Base-by-base conservation (phyloP, 2,888 invertebrate species). In the Spialia ferax region DNA sequence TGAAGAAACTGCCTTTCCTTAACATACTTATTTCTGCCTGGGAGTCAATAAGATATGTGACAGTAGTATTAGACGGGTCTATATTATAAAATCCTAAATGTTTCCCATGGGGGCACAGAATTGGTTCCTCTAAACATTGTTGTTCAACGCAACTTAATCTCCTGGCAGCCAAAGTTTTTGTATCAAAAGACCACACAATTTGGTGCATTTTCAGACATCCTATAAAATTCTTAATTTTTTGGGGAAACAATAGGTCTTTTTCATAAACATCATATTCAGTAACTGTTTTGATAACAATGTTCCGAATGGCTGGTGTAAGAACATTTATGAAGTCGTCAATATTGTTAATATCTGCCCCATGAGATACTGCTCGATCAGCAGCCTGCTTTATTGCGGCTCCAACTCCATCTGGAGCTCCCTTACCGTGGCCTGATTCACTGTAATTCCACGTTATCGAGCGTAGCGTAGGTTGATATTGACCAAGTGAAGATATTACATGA, bases 101-200 rank as follows among this genome's bases (percentile, higher is more conserved):
- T 45, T 45, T 45, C 18, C 45, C 45, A 15, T 45, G 45, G n/a
- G 45, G 45, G 15, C 45, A 45, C 7, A 45, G 15, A 45, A 45
- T 45, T 15, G 45, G 45, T 8, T 45, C 45, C 1, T 45, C n/a
- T 18, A 45, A 18, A 18, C 45, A 45, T 7, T 18, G 18, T 4
- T 15, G n/a, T 45, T 45, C 45, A 45, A 45, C 7, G 8, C 45
- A 45, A 45, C 45, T 45, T 18, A 45, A 15, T 18, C 15, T 45
- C 8, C 45, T n/a, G 5, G 45, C 45, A 7, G 45, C 45, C 5
- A 45, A 15, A 3, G 6, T 45, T 18, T 45, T n/a, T 15, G 45
- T 15, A 4, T 45, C 45, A 18, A 45, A 45, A 15, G 45, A 45
- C 18, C 45, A 45, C 15, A 45, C 45, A 1, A 45, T 45, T 45